Evolutionary conservation across 2,888 invertebrate genomes (phyloP).

Genomic region (Heliconius charithonia): DNA sequence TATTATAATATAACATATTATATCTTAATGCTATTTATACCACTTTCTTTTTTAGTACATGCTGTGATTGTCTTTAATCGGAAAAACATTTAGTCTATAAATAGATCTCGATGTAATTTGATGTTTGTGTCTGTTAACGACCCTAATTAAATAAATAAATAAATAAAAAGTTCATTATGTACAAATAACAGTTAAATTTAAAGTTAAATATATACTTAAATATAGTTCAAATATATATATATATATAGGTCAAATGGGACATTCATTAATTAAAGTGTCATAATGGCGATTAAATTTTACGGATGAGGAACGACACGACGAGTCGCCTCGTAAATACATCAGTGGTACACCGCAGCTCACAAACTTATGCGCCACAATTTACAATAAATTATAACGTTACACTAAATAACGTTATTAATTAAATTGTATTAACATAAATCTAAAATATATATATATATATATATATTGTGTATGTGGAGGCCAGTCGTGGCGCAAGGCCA

Average conservation of each 20-base stretch:
- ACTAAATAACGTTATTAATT: constrained; percentile 32
- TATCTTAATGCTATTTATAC: no score
- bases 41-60: no score
- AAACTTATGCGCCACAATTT: constrained; percentile 48
- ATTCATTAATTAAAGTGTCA: constrained; percentile 68
- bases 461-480: no score
- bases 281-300: constrained; percentile 72
- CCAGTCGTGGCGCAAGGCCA: no score
- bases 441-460: no score
- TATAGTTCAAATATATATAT: no score
- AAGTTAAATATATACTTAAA: constrained; percentile 50
- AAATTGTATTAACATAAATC: background rate
- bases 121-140: no score
- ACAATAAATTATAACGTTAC: constrained; percentile 44
- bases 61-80: no score
- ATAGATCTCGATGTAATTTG: no score
- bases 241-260: constrained; percentile 54
- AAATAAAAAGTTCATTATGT: constrained; percentile 36
- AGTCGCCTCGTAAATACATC: constrained; percentile 71
- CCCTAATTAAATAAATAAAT: no score
- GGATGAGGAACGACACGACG: constrained; percentile 63
- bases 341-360: constrained; percentile 61
- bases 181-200: constrained; percentile 48
- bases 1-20: no score
- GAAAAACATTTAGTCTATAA: no score